Evolutionary conservation across 1,140 invertebrate genomes (phyloP).

Genomic region (Pentalonia nigronervosa): DNA sequence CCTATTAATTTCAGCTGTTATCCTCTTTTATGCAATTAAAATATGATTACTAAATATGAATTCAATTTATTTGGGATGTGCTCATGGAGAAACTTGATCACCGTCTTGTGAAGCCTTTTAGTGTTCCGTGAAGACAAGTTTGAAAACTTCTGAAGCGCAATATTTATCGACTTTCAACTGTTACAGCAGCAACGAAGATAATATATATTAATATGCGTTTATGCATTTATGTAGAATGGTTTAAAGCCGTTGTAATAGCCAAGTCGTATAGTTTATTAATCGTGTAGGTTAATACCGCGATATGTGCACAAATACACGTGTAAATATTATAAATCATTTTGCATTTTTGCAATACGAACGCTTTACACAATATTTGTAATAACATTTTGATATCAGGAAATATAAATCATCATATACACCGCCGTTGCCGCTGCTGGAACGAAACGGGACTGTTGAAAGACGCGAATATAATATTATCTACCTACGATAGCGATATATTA

Average conservation of each 20-base stretch:
- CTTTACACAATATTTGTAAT: neutral
- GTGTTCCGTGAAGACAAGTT: too few species aligned
- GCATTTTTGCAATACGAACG: neutral
- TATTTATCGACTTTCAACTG: too few species aligned
- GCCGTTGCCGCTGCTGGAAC: neutral
- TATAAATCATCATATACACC: neutral
- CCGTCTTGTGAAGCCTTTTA: too few species aligned
- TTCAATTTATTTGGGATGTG: neutral
- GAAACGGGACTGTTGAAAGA: neutral
- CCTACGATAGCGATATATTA: neutral
- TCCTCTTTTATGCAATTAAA: neutral
- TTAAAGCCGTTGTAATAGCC: too few species aligned
- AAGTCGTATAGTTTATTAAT: neutral
- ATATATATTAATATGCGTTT: too few species aligned
- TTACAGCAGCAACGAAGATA: too few species aligned
- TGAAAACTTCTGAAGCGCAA: too few species aligned
- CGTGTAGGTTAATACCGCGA: neutral
- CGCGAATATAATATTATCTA: neutral
- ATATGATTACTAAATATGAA: neutral
- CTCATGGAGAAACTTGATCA: neutral
- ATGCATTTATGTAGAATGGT: too few species aligned
- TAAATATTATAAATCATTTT: conserved; percentile 16
- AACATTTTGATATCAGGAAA: conserved; percentile 16
- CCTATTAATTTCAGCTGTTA: too few species aligned
- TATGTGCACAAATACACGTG: neutral